phyloP scores from a whole-genome alignment of 2,888 invertebrate species.

The Synergus gifuensis region DNA sequence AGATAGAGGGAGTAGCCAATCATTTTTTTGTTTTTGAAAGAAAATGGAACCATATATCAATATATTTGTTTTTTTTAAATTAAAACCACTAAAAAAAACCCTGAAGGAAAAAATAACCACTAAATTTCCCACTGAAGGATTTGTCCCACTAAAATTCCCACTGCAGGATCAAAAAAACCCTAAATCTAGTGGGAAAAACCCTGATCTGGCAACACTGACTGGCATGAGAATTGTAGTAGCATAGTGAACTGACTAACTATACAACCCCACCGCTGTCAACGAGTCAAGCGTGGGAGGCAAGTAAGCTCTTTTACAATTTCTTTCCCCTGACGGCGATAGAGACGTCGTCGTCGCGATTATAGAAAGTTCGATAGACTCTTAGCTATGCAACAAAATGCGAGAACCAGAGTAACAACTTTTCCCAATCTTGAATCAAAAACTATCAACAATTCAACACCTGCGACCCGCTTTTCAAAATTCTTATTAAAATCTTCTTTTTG shows the following conservation, averaged over 20 bases:
- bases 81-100: no score
- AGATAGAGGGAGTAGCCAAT: no score
- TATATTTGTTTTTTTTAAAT: no score
- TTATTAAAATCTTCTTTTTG: background rate
- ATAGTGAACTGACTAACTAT: slow-evolving; percentile 65
- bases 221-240: slow-evolving; percentile 61
- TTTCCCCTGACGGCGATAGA: slow-evolving; percentile 42
- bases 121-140: no score
- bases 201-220: no score
- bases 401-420: background rate
- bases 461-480: background rate
- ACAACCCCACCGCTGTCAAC: slow-evolving; percentile 67
- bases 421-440: background rate
- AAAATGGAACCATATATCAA: no score
- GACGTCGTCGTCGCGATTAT: slow-evolving; percentile 37
- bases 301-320: slow-evolving; percentile 67
- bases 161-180: no score
- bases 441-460: background rate
- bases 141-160: no score
- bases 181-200: no score
- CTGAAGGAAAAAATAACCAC: no score
- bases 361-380: slow-evolving; percentile 37
- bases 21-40: no score
- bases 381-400: background rate
- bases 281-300: slow-evolving; percentile 70